Base-by-base conservation (phyloP, 2,113 vertebrate species). In the zebrafish (Danio rerio) region DNA sequence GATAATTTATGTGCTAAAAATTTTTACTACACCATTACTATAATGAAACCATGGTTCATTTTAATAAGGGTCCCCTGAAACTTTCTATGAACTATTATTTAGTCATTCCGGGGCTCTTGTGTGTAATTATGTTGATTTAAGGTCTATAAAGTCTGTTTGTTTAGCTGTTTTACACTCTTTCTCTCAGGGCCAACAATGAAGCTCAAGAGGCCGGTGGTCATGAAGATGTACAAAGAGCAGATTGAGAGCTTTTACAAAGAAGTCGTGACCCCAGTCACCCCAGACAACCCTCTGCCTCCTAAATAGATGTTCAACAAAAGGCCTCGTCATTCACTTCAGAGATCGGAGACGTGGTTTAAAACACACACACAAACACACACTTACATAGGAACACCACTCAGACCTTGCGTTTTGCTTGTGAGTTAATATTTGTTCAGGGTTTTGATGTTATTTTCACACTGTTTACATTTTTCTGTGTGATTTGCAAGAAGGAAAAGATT, bases 111-210 rank as follows among this genome's bases (percentile, higher is more conserved):
- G 9, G 47, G 50, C 1, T 2, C 73, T 10, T 9, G 1, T 45
- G 6, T 18, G 45, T 62, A 10, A n/a, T 40, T 68, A 43, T 66
- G 8, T 65, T 0, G 5, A 21, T 50, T n/a, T 52, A n/a, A 59
- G 55, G n/a, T 79, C n/a, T 62, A 7, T 55, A 12, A 59, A 2
- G 4, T 4, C 6, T 43, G 31, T 56, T 43, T 82, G 12, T 73
- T 62, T 77, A 11, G 9, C 42, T 53, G 21, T n/a, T 49, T 81
- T 20, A 50, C 45, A 52, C n/a, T 72, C 9, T 72, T 20, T 66
- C 56, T 6, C 21, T 1, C 84, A 99, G 98, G 97, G 18, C 97
- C 97, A 0, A 97, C 96, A 0, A 93, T 96, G 93, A 99, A 99
- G 91, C 88, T 99, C 80, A 97, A 93, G 91, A 90, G 97, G 40